Evolutionary conservation across 2,797 vertebrate species (phyloP).

Genomic region (Acipenser ruthenus): DNA sequence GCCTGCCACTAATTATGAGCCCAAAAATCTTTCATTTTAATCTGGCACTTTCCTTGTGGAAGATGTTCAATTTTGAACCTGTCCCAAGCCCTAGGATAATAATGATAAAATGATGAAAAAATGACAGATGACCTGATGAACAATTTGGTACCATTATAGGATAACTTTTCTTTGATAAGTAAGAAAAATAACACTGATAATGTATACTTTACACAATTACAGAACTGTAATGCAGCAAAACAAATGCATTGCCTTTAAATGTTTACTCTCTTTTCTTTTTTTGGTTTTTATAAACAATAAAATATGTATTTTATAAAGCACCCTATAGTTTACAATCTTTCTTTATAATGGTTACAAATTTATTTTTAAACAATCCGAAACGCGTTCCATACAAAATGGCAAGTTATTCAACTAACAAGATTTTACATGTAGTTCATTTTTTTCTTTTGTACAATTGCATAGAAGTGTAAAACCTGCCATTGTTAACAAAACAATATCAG

Average conservation of each 20-base stretch:
- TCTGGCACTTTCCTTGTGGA: not conserved
- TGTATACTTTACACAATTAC: conserved; percentile 53
- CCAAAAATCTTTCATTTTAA: no score
- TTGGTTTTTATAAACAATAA: conserved; percentile 76
- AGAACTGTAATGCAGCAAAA: conserved; percentile 74
- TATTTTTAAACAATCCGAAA: conserved; percentile 76
- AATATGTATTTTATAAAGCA: conserved; percentile 81
- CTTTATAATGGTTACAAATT: conserved; percentile 85
- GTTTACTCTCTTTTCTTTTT: conserved; percentile 41
- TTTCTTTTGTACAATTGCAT: conserved; percentile 98
- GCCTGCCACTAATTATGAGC: no score
- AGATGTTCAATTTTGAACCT: not conserved
- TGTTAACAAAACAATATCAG: conserved; percentile 95
- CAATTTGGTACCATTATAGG: conserved; percentile 46
- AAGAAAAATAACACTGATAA: conserved; percentile 55
- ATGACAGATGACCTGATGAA: conserved; percentile 35
- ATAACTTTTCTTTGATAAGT: conserved; percentile 37
- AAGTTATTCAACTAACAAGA: conserved; percentile 80
- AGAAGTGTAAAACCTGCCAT: conserved; percentile 98
- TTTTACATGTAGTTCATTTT: conserved; percentile 69
- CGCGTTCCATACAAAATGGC: conserved; percentile 84
- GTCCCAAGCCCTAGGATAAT: conserved; percentile 29
- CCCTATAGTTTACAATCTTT: conserved; percentile 90
- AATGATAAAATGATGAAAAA: conserved; percentile 27
- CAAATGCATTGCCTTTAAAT: conserved; percentile 76